Evolutionary conservation across 2,113 vertebrate genomes (phyloP).

Genomic region (Grammomys dolichurus): DNA sequence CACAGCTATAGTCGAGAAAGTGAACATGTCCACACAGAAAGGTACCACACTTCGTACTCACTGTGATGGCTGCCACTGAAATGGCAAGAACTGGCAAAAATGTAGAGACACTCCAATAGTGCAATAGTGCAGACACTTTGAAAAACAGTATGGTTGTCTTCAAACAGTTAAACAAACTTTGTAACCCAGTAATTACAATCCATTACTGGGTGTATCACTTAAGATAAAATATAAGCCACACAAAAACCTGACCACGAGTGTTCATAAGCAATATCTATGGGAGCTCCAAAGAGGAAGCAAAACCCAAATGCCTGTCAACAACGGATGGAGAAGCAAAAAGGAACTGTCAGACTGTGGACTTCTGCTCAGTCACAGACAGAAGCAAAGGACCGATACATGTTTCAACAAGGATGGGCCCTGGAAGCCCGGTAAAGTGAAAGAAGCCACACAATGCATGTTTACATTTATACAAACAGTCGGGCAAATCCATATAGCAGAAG

Average conservation of each 20-base stretch:
- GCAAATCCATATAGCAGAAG: not conserved
- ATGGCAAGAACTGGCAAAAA: not conserved
- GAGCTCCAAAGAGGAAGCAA: not conserved
- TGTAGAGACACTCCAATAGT: not conserved
- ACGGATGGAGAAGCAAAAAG: not conserved
- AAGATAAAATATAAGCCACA: slow-evolving; percentile 41
- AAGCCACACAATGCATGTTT: not conserved
- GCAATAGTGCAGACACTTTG: not conserved
- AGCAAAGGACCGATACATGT: not conserved
- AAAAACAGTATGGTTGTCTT: not conserved
- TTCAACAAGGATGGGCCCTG: not conserved
- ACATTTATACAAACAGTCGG: slow-evolving; percentile 9
- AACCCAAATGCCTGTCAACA: slow-evolving; percentile 12
- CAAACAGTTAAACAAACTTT: not conserved
- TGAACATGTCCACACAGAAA: not conserved
- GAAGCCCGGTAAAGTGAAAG: slow-evolving; percentile 19
- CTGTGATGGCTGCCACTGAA: not conserved
- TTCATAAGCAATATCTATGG: slow-evolving; percentile 6
- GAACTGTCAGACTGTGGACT: not conserved
- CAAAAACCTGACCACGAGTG: slow-evolving; percentile 3
- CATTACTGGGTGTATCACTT: not conserved
- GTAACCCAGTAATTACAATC: not conserved
- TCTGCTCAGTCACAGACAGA: slow-evolving; percentile 40
- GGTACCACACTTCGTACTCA: not conserved
- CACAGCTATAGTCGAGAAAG: not conserved